phyloP scores from a whole-genome alignment of 2,888 invertebrate genomes.

The Troides helena region DNA sequence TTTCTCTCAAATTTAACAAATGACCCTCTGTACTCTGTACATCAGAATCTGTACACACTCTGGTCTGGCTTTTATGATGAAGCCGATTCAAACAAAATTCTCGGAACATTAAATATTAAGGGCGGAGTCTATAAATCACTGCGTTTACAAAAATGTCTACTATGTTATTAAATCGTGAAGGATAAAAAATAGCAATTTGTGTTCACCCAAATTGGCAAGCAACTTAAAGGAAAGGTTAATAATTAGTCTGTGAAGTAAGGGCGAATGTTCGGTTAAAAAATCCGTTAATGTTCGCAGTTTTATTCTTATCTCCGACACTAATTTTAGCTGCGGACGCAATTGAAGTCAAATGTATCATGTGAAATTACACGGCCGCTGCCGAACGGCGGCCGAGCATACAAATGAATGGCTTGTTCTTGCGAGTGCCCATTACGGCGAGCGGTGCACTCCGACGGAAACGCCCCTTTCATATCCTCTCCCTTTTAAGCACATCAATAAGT shows the following conservation, averaged over 20 bases:
- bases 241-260: background rate
- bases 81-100: no score
- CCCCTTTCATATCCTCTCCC: background rate
- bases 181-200: no score
- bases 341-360: slow-evolving; percentile 23
- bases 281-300: slow-evolving; percentile 9
- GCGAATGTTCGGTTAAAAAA: slow-evolving; percentile 4
- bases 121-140: no score
- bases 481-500: background rate
- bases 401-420: slow-evolving; percentile 17
- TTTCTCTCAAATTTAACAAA: no score
- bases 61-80: no score
- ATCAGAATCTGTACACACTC: no score
- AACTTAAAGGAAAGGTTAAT: background rate
- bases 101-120: no score
- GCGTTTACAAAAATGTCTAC: no score
- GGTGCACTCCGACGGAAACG: background rate
- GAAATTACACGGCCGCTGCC: slow-evolving; percentile 21
- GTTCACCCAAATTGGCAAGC: background rate
- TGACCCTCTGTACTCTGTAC: no score
- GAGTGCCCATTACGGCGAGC: slow-evolving; percentile 13
- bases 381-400: slow-evolving; percentile 3
- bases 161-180: no score
- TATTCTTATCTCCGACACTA: slow-evolving; percentile 21
- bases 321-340: slow-evolving; percentile 12